Evolutionary conservation across 2,888 invertebrate species (phyloP).

Genomic region (Megaustenia siamemsis): DNA sequence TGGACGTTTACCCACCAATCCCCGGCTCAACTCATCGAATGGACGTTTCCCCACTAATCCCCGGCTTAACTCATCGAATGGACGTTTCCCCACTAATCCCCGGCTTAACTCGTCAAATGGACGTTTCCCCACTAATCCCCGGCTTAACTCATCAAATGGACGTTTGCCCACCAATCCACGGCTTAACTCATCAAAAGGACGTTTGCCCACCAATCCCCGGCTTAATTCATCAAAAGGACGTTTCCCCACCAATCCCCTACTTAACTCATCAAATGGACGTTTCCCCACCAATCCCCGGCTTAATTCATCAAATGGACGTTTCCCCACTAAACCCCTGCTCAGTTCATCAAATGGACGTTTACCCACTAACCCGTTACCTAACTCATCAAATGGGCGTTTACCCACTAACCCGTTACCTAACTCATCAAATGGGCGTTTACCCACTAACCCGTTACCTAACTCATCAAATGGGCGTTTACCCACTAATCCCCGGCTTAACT

Average conservation of each 20-base stretch:
- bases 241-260: constrained; percentile 28
- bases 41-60: constrained; percentile 40
- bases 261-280: constrained; percentile 40
- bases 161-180: constrained; percentile 32
- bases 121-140: constrained; percentile 39
- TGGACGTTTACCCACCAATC: constrained; percentile 42
- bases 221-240: constrained; percentile 39
- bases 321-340: constrained; percentile 54
- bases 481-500: constrained; percentile 54
- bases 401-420: constrained; percentile 52
- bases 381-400: constrained; percentile 46
- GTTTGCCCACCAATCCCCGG: constrained; percentile 29
- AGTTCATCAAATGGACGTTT: constrained; percentile 56
- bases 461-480: constrained; percentile 52
- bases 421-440: constrained; percentile 51
- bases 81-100: constrained; percentile 42
- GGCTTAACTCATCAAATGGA: constrained; percentile 36
- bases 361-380: constrained; percentile 51
- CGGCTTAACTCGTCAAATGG: constrained; percentile 40
- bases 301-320: constrained; percentile 45
- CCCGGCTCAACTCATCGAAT: constrained; percentile 44
- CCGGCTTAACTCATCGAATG: constrained; percentile 35
- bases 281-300: constrained; percentile 19
- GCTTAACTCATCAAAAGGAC: constrained; percentile 42
- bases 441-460: constrained; percentile 27